phyloP scores from a whole-genome alignment of 2,113 vertebrate species.

The Fulica atra region DNA sequence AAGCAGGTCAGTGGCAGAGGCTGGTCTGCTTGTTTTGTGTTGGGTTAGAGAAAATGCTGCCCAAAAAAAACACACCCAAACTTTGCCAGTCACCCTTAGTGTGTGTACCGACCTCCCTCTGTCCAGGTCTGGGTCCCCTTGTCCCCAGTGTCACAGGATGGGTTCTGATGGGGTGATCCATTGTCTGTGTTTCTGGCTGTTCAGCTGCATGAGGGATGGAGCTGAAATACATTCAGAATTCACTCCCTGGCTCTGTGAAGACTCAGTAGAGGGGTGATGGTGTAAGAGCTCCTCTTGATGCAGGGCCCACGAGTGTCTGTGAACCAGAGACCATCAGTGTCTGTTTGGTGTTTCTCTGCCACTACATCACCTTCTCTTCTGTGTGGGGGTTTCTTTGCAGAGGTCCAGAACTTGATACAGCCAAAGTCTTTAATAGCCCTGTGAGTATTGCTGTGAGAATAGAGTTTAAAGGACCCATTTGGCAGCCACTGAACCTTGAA shows the following conservation, averaged over 20 bases:
- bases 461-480: neutral
- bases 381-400: neutral
- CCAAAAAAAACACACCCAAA: too few relatives aligned
- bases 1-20: constrained; percentile 64
- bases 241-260: neutral
- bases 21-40: fast-evolving
- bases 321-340: neutral
- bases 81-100: fast-evolving
- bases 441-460: neutral
- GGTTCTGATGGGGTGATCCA: fast-evolving
- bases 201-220: neutral
- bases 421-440: neutral
- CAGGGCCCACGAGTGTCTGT: neutral
- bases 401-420: neutral
- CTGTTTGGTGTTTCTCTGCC: neutral
- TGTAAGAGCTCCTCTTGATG: neutral
- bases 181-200: neutral
- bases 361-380: neutral
- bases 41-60: fast-evolving
- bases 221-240: neutral
- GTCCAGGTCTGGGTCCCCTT: too few relatives aligned
- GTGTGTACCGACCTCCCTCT: fast-evolving
- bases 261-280: fast-evolving
- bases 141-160: fast-evolving
- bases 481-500: neutral